Base-by-base conservation (phyloP, 64 coral and sea anemone genomes). In the Porites australiensis region DNA sequence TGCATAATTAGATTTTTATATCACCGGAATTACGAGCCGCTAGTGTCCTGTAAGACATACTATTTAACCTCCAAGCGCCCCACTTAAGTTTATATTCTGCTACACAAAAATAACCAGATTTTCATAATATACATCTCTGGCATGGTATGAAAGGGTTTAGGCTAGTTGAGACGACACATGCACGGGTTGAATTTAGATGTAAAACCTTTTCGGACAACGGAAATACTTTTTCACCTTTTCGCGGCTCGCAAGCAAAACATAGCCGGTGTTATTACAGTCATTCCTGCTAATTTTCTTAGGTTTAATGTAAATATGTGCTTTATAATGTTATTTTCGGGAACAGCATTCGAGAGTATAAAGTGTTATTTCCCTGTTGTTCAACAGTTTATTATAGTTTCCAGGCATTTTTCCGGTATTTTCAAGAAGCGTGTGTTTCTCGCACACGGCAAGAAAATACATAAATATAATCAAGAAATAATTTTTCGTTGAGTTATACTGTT, bases 221-320 rank as follows among this genome's bases (percentile, higher is more conserved):
- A 72, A 14, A 2, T 74, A 44, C 43, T 71, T 71, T 6, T 13
- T 11, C 22, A 7, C 71, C 54, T 7, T 27, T 82, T 82, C 44
- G 15, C 8, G 18, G 16, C 37, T 64, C 37, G 3, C 8, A 82
- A 15, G n/a, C 46, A 84, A 82, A 84, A 37, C 27, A 37, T 18
- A 84, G 18, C 15, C 7, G 18, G 21, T 84, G 44, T 49, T 22
- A 4, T 67, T 49, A 53, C 22, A 49, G 44, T 65, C 48, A 69
- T 51, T 60, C 9, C 51, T 10, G 6, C 61, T 51, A 19, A 50
- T 19, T 84, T 49, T 64, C 79, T 47, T 48, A 64, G 43, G 61
- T 83, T 65, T 55, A 45, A 7, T 64, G 79, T 62, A 83, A 83
- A 83, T 83, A 83, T 83, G 19, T 83, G 13, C 57, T 84, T 67